Evolutionary conservation across 2,113 vertebrate genomes (phyloP).

Genomic region (Anarhynchus alexandrinus): DNA sequence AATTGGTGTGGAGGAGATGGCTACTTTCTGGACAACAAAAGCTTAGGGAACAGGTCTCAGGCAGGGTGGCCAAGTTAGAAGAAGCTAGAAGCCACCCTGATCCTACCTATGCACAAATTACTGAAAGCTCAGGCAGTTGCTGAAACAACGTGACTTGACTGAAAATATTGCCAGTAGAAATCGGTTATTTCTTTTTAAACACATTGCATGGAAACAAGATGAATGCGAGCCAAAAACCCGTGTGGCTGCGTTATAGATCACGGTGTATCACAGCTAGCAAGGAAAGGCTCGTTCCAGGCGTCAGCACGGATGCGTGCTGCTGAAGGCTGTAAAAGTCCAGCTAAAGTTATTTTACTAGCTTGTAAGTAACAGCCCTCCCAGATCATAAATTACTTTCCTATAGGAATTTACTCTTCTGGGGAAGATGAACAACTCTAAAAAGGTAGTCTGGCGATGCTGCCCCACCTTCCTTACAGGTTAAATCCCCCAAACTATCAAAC

Average conservation of each 20-base stretch:
- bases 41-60: not conserved
- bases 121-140: not conserved
- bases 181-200: not conserved
- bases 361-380: conserved; percentile 30
- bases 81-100: not conserved
- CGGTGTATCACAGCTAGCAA: not conserved
- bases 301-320: not conserved
- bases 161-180: not conserved
- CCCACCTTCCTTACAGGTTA: not conserved
- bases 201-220: not conserved
- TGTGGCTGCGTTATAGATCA: not conserved
- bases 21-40: not conserved
- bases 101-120: not conserved
- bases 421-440: not conserved
- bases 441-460: not conserved
- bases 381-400: conserved; percentile 26
- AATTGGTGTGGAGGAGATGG: not conserved
- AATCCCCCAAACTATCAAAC: not conserved
- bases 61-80: not conserved
- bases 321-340: conserved; percentile 32
- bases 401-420: conserved; percentile 15
- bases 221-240: not conserved
- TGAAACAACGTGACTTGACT: not conserved
- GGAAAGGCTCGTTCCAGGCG: not conserved
- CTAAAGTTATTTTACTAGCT: conserved; percentile 45